These are phyloP conservation scores for Meloidogyne exigua DNA, from an alignment of 1,140 invertebrate genomes.

Conservation along the genomic window DNA sequence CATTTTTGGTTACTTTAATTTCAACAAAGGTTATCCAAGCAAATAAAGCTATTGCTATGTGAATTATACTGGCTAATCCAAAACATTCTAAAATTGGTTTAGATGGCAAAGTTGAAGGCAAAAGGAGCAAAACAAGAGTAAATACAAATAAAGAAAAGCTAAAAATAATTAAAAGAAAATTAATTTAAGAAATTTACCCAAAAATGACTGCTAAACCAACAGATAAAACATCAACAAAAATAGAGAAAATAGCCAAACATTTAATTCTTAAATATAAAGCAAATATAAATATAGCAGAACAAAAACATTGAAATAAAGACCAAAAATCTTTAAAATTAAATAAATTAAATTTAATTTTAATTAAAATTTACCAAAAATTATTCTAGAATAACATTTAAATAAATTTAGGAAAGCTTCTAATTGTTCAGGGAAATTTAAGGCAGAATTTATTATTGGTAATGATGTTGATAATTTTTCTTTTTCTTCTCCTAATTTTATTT, in stretches of 20 bases:
- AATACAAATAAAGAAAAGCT: background rate
- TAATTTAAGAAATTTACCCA: slow-evolving; percentile 4
- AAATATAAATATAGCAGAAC: slow-evolving; percentile 18
- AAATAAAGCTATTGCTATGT: background rate
- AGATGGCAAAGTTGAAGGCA: background rate
- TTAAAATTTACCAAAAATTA: background rate
- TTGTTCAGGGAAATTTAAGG: background rate
- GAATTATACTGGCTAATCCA: background rate
- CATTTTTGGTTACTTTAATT: background rate
- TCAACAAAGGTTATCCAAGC: background rate
- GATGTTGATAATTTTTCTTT: background rate
- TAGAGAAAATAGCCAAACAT: background rate
- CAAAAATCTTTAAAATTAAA: slow-evolving; percentile 18
- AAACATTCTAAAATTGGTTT: background rate
- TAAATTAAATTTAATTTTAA: background rate
- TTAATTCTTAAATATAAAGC: background rate
- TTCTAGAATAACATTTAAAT: background rate
- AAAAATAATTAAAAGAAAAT: background rate
- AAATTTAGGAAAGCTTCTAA: background rate
- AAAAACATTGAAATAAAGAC: slow-evolving; percentile 23
- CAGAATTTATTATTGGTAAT: background rate
- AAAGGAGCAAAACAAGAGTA: background rate
- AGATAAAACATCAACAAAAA: slow-evolving; percentile 11
- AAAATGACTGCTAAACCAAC: slow-evolving; percentile 18
- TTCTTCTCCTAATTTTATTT: background rate